These are phyloP conservation scores for Xiphophorus hellerii DNA, from an alignment of 2,113 vertebrate species.

Conservation along the genomic window DNA sequence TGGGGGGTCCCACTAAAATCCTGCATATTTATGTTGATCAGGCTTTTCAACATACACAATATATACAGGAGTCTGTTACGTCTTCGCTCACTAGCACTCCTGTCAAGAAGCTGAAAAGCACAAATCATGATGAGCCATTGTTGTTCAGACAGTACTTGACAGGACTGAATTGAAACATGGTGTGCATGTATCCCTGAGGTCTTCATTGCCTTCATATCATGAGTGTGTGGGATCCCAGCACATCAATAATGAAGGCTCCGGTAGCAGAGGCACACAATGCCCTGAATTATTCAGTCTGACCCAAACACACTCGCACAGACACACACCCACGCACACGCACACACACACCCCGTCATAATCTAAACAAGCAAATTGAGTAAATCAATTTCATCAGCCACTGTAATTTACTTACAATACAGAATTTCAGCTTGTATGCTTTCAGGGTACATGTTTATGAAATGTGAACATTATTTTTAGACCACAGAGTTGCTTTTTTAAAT, in stretches of 20 bases:
- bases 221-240: conserved; percentile 44
- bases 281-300: conserved; percentile 55
- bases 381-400: neutral
- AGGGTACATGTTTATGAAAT: conserved; percentile 33
- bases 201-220: conserved; percentile 62
- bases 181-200: conserved; percentile 35
- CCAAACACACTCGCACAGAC: conserved; percentile 9
- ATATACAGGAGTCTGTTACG: neutral
- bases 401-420: conserved; percentile 10
- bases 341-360: neutral
- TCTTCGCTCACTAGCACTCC: too few relatives aligned
- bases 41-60: neutral
- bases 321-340: conserved; percentile 11
- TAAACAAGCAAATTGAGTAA: conserved; percentile 26
- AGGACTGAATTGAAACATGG: conserved; percentile 10
- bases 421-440: conserved; percentile 2
- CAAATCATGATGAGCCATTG: neutral
- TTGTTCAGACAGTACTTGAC: conserved; percentile 7
- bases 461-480: conserved; percentile 14
- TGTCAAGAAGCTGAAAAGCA: conserved; percentile 17
- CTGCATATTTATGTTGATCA: neutral
- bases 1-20: neutral
- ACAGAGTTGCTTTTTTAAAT: neutral
- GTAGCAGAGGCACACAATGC: conserved; percentile 50
- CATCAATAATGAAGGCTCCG: conserved; percentile 71